Evolutionary conservation across 2,797 vertebrate genomes (phyloP).

Genomic region (Poecile montanus): DNA sequence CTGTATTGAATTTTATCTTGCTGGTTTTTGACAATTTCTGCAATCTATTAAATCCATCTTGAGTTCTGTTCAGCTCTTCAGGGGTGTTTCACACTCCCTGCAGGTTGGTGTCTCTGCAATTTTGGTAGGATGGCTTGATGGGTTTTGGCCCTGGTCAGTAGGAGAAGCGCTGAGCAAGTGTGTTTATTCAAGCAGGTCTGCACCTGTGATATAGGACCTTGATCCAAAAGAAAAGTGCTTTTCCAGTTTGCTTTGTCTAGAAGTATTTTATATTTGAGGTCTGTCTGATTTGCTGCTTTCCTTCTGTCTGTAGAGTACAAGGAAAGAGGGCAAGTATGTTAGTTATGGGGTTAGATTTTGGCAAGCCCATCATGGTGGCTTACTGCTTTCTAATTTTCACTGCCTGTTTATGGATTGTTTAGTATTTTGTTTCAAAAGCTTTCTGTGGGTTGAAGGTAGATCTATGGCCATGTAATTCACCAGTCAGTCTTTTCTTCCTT

Average conservation of each 20-base stretch:
- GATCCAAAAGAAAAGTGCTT: not conserved
- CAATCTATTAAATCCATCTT: not conserved
- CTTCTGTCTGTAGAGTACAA: not conserved
- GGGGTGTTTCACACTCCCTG: not conserved
- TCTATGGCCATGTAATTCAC: not conserved
- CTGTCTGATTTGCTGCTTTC: not conserved
- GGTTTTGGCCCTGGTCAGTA: not conserved
- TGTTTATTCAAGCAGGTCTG: not conserved
- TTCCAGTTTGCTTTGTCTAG: not conserved
- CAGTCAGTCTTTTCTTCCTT: not conserved
- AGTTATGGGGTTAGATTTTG: not conserved
- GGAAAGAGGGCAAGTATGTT: not conserved
- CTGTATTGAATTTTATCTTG: not conserved
- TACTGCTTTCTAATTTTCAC: not conserved
- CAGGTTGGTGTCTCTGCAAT: not conserved
- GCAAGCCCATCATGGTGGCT: not conserved
- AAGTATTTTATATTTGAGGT: not conserved
- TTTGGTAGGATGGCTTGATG: not conserved
- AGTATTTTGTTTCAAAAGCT: not conserved
- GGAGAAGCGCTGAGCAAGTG: accelerated
- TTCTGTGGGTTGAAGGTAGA: not conserved
- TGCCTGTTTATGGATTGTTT: not conserved
- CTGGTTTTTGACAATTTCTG: not conserved
- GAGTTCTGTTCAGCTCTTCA: not conserved
- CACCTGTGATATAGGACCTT: not conserved